Evolutionary conservation across 1,140 invertebrate species (phyloP).

Genomic region (Steinernema feltiae): DNA sequence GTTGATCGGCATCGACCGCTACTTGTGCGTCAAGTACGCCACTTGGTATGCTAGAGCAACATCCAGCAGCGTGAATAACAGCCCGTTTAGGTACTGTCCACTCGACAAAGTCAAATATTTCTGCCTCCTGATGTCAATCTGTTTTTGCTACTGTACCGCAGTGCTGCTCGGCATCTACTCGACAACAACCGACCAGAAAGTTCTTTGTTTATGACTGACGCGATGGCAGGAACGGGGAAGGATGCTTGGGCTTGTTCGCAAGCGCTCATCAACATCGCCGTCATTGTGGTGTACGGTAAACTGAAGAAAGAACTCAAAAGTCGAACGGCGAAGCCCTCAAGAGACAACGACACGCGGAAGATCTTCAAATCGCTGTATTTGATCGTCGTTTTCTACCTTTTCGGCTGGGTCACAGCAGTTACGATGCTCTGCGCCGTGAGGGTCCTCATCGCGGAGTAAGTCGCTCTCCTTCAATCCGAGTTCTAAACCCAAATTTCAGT

Average conservation of each 20-base stretch:
- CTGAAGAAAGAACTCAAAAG: background rate
- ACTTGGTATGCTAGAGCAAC: background rate
- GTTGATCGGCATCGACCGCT: background rate
- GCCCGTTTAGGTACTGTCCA: background rate
- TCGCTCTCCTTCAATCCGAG: background rate
- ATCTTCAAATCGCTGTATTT: background rate
- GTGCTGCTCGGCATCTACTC: background rate
- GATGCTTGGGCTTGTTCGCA: background rate
- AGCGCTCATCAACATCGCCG: background rate
- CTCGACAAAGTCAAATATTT: background rate
- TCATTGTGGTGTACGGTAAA: background rate
- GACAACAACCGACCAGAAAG: background rate
- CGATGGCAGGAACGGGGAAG: background rate
- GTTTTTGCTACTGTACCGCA: background rate
- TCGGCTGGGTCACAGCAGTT: background rate
- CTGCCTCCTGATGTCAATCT: background rate
- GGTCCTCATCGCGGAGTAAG: background rate
- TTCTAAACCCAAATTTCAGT: background rate
- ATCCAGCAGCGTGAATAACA: no score
- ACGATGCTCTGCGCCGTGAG: background rate
- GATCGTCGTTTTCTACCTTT: background rate
- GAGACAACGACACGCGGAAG: background rate
- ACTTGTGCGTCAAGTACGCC: background rate
- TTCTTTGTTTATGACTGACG: background rate
- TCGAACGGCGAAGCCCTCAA: background rate